These are phyloP conservation scores for Girardinichthys multiradiatus DNA, from an alignment of 2,113 vertebrate species.

Conservation along the genomic window DNA sequence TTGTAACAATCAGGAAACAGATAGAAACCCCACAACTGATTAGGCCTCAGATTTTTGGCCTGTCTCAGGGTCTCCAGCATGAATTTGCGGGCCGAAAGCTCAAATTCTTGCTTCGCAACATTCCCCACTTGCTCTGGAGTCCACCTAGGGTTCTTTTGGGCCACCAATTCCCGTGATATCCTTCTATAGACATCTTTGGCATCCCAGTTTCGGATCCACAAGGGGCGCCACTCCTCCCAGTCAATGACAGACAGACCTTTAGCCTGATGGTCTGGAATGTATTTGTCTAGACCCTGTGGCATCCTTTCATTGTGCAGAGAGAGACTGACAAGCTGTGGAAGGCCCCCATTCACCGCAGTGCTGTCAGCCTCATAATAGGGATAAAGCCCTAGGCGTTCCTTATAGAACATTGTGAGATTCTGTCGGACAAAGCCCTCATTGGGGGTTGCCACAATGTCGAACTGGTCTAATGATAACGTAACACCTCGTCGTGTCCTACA, in stretches of 20 bases:
- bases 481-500: conserved; percentile 75
- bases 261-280: conserved; percentile 74
- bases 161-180: conserved; percentile 72
- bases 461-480: conserved; percentile 74
- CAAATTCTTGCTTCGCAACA: conserved; percentile 81
- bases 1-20: conserved; percentile 89
- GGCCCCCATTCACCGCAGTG: conserved; percentile 69
- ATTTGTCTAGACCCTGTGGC: conserved; percentile 68
- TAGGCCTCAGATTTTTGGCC: conserved; percentile 77
- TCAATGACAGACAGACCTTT: conserved; percentile 85
- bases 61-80: conserved; percentile 80
- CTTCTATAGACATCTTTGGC: conserved; percentile 81
- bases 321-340: conserved; percentile 82
- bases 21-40: conserved; percentile 86
- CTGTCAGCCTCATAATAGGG: conserved; percentile 74
- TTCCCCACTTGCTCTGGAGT: conserved; percentile 67
- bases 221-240: conserved; percentile 87
- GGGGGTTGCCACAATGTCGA: conserved; percentile 81
- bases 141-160: conserved; percentile 72
- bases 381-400: conserved; percentile 83
- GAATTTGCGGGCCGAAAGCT: conserved; percentile 77
- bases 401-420: conserved; percentile 86
- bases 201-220: conserved; percentile 87
- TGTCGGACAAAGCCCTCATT: conserved; percentile 83
- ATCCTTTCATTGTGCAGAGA: conserved; percentile 75